Percentiles rank a stretch among this genome's conserved stretches.
Conservation (phyloP, 2,797 vertebrate species). For the Xerus rutilus region DNA sequence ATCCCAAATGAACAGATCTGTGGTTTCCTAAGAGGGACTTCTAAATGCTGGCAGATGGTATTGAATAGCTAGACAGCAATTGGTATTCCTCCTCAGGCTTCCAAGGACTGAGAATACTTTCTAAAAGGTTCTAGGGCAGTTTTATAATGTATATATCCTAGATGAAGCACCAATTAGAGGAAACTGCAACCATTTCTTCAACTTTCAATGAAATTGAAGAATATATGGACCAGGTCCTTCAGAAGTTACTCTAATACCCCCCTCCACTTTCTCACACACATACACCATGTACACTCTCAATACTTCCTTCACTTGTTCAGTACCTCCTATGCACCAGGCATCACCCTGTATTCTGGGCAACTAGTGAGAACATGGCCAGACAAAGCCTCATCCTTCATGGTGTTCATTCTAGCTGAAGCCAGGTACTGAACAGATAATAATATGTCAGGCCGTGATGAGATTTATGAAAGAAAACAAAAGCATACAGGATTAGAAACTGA, state of each 20-base stretch:
- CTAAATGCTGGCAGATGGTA: neutral
- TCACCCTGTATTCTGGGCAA: neutral
- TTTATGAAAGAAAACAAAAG: neutral
- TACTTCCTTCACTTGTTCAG: neutral
- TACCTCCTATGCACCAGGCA: neutral
- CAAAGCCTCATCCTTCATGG: neutral
- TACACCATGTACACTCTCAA: neutral
- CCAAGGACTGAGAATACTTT: neutral
- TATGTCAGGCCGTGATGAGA: neutral
- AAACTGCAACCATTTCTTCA: neutral
- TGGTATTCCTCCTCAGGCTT: neutral
- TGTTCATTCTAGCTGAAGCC: neutral
- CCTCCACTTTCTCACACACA: neutral
- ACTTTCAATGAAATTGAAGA: conserved; percentile 7
- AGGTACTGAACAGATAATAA: neutral
- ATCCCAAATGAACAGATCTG: neutral
- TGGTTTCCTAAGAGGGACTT: conserved; percentile 29
- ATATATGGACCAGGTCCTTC: neutral
- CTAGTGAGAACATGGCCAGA: neutral
- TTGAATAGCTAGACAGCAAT: neutral
- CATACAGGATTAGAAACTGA: neutral
- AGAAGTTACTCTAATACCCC: neutral
- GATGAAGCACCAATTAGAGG: neutral
- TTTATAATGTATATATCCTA: neutral
- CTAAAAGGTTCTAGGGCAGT: neutral